Conservation (phyloP, 2,797 vertebrate genomes). For the Miichthys miiuy region DNA sequence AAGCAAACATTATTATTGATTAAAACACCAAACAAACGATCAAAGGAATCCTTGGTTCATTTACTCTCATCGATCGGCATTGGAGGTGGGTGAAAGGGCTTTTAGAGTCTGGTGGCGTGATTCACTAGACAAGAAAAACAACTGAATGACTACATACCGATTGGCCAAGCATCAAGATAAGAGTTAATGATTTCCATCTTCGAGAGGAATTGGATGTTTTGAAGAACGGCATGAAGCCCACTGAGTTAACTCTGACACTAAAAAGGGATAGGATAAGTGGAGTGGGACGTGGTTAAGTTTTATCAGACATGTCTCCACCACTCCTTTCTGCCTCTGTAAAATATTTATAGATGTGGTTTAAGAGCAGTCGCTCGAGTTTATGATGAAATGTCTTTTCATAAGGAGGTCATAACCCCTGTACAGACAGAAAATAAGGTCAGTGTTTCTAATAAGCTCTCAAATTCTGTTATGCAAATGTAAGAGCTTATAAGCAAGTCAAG, state of each 20-base stretch:
- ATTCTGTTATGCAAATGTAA: slow-evolving; percentile 40
- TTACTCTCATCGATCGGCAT: slow-evolving; percentile 70
- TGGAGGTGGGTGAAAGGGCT: slow-evolving; percentile 67
- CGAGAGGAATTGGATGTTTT: slow-evolving; percentile 61
- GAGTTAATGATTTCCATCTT: slow-evolving; percentile 81
- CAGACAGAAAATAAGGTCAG: slow-evolving; percentile 59
- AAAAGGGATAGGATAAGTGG: slow-evolving; percentile 34
- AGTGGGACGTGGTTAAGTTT: slow-evolving; percentile 40
- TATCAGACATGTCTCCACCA: slow-evolving; percentile 56
- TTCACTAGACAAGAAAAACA: slow-evolving; percentile 70
- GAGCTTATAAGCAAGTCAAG: slow-evolving; percentile 7
- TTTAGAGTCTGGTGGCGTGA: slow-evolving; percentile 70
- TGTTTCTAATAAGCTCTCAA: slow-evolving; percentile 62
- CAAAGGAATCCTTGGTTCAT: slow-evolving; percentile 71
- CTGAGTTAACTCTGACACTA: slow-evolving; percentile 48
- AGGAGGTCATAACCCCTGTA: slow-evolving; percentile 51
- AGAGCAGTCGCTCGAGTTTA: slow-evolving; percentile 57
- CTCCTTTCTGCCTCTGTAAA: slow-evolving; percentile 66
- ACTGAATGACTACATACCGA: slow-evolving; percentile 47
- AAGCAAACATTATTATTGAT: slow-evolving; percentile 71
- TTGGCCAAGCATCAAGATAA: slow-evolving; percentile 73
- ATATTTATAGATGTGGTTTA: slow-evolving; percentile 68
- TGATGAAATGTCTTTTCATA: slow-evolving; percentile 68
- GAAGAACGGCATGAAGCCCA: slow-evolving; percentile 44
- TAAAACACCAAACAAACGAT: slow-evolving; percentile 66